These are phyloP conservation scores for Orthonyx spaldingii DNA, from an alignment of 2,113 vertebrate genomes.

Conservation along the genomic window DNA sequence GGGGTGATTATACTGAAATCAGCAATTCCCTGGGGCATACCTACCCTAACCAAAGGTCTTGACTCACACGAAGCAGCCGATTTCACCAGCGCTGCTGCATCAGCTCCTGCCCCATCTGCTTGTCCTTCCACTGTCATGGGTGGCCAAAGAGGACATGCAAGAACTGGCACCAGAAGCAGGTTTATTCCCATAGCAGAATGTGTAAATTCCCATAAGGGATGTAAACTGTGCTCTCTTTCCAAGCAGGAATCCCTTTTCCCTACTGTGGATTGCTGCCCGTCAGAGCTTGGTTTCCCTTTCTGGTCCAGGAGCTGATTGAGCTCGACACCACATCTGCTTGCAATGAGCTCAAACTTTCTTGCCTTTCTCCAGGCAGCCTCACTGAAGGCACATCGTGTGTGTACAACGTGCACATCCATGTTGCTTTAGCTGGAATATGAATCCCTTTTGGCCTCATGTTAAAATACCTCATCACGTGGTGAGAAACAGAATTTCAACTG, in stretches of 20 bases:
- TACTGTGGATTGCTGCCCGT: fast-evolving
- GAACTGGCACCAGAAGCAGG: neutral
- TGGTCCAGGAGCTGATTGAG: neutral
- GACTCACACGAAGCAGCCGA: fast-evolving
- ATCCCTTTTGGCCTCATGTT: neutral
- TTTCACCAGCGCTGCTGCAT: neutral
- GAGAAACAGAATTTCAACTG: conserved; percentile 11
- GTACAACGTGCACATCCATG: neutral
- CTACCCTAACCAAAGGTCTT: neutral
- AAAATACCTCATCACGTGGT: neutral
- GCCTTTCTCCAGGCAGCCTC: neutral
- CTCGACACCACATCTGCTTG: neutral
- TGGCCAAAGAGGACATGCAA: neutral
- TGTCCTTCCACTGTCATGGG: neutral
- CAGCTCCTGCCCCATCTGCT: neutral
- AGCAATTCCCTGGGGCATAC: neutral
- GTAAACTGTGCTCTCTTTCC: neutral
- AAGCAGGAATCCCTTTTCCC: neutral
- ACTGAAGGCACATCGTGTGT: neutral
- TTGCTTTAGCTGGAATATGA: neutral
- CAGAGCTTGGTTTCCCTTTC: neutral
- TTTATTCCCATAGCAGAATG: neutral
- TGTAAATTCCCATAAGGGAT: neutral
- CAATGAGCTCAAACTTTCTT: neutral
- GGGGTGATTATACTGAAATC: neutral